Base-by-base conservation (phyloP, 2,797 vertebrate species). In the Gorsachius magnificus region DNA sequence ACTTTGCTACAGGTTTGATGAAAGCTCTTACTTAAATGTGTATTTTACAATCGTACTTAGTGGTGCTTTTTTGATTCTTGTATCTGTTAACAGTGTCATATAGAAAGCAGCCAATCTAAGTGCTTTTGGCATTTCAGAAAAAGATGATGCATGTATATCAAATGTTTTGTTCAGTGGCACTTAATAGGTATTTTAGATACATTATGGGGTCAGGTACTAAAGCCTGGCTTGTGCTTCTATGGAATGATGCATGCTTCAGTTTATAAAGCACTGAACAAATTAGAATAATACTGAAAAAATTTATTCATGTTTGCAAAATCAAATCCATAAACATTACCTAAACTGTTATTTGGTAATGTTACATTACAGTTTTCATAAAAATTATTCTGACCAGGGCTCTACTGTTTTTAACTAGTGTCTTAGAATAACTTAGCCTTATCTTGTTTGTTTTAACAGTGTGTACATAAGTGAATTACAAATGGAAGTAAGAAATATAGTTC, bases 391-490 rank as follows among this genome's bases (percentile, higher is more conserved):
- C 29, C 35, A 48, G 31, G 26, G 14, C 43, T 60, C 6, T 45
- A 7, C 38, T 57, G 19, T 82, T 79, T 78, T 70, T 72, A 87
- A 63, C 24, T 41, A 24, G 4, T 56, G 38, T 17, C 43, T 76
- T 29, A 9, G 12, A 69, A 45, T 45, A 69, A 28, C 7, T 61
- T 56, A 16, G 9, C 46, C 57, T 65, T 43, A 33, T 58, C 50
- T 58, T 45, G 7, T 45, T 83, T 76, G 80, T 64, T 91, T 54
- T 89, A 36, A 31, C 0, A 0, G 6, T 38, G 11, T 64, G 19
- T 28, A 8, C 0, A 0, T 17, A 8, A 22, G 16, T 38, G n/a
- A 80, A 57, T 51, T 71, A 53, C 20, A 57, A 58, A 71, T 0
- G 0, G 18, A 51, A 57, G 18, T 46, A 19, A 56, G 46, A 65